These are phyloP conservation scores for Lacerta bilineata DNA, from an alignment of 2,797 vertebrate genomes.

Conservation along the genomic window DNA sequence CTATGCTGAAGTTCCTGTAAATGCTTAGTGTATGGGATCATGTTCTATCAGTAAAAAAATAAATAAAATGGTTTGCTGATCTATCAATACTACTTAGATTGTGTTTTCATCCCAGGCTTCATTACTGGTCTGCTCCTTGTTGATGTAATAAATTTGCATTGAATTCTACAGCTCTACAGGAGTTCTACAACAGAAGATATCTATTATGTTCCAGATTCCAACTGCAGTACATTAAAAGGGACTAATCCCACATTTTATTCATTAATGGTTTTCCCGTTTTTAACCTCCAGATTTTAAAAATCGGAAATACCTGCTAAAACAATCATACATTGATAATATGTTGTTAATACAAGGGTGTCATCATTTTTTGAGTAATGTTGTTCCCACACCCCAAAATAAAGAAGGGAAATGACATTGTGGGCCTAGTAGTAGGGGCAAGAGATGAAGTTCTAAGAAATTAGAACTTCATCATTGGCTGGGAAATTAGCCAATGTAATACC, in stretches of 20 bases:
- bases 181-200: background rate
- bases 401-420: no score
- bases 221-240: background rate
- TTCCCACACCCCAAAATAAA: no score
- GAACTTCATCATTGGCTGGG: no score
- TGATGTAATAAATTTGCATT: slow-evolving; percentile 15
- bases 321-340: background rate
- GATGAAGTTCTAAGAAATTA: no score
- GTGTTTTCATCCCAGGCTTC: background rate
- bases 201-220: background rate
- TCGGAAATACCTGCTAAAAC: background rate
- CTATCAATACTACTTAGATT: slow-evolving; percentile 23
- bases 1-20: slow-evolving; percentile 18
- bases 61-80: slow-evolving; percentile 12
- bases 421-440: no score
- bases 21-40: background rate
- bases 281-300: background rate
- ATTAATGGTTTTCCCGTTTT: background rate
- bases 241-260: background rate
- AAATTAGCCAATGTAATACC: no score
- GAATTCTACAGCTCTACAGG: background rate
- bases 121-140: background rate
- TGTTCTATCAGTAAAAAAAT: slow-evolving; percentile 12
- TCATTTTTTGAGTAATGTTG: no score
- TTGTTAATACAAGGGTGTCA: no score